Evolutionary conservation across 2,113 vertebrate species (phyloP).

Genomic region (Laticauda colubrina): DNA sequence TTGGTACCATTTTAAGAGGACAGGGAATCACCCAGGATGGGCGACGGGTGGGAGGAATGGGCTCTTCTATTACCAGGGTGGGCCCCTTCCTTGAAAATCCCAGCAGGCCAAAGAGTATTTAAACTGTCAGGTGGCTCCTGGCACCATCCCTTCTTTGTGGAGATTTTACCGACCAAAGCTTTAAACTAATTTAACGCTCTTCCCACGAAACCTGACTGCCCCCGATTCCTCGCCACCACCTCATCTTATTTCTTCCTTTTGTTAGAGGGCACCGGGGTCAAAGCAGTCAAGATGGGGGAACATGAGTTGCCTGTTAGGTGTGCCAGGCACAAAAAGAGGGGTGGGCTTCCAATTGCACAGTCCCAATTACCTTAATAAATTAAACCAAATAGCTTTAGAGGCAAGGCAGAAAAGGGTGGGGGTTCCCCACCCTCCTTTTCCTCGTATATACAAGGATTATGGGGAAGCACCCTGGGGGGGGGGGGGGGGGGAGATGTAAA

Average conservation of each 20-base stretch:
- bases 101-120: too few relatives aligned
- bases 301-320: not conserved
- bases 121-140: not conserved
- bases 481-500: accelerated
- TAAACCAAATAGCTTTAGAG: not conserved
- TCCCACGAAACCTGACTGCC: not conserved
- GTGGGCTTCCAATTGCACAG: not conserved
- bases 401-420: not conserved
- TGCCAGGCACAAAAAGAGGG: not conserved
- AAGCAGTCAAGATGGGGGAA: not conserved
- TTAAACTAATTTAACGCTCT: not conserved
- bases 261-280: not conserved
- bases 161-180: not conserved
- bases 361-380: not conserved
- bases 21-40: not conserved
- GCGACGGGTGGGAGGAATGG: too few relatives aligned
- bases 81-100: not conserved
- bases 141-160: not conserved
- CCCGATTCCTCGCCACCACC: not conserved
- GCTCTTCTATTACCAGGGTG: too few relatives aligned
- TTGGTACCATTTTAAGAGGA: not conserved
- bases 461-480: accelerated
- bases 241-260: not conserved
- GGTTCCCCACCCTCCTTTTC: too few relatives aligned
- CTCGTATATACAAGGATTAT: accelerated